These are phyloP conservation scores for Sebastes matsubarae DNA, from an alignment of 2,797 vertebrate species.

Conservation along the genomic window DNA sequence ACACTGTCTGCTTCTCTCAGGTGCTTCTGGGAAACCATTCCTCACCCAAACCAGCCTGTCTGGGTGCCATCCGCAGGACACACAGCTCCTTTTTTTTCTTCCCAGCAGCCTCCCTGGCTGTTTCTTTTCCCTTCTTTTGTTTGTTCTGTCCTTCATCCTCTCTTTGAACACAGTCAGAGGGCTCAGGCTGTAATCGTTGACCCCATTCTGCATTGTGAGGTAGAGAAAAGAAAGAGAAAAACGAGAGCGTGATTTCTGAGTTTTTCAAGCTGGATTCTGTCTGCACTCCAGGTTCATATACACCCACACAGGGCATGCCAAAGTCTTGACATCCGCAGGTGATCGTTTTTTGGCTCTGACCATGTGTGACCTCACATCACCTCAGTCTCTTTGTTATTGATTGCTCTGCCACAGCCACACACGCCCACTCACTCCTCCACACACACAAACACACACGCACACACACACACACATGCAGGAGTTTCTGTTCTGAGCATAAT, in stretches of 20 bases:
- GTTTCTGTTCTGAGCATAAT: conserved; percentile 4
- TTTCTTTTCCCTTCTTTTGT: conserved; percentile 40
- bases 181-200: conserved; percentile 33
- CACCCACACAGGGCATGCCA: background rate
- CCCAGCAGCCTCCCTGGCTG: conserved; percentile 26
- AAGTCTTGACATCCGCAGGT: conserved; percentile 32
- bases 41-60: conserved; percentile 71
- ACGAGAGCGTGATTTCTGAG: background rate
- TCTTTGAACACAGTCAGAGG: conserved; percentile 49
- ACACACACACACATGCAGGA: background rate
- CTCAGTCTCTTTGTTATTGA: conserved; percentile 53
- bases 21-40: conserved; percentile 81
- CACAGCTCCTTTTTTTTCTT: conserved; percentile 38
- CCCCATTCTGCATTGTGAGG: conserved; percentile 31
- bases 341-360: conserved; percentile 46
- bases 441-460: background rate
- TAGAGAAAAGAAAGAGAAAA: conserved; percentile 15
- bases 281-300: background rate
- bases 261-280: conserved; percentile 21
- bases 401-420: conserved; percentile 35
- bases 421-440: conserved; percentile 11
- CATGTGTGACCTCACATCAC: conserved; percentile 40
- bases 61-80: conserved; percentile 65
- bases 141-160: conserved; percentile 32
- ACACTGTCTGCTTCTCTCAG: conserved; percentile 78